Conservation (phyloP, 2,888 invertebrate genomes). For the Atethmia centrago region DNA sequence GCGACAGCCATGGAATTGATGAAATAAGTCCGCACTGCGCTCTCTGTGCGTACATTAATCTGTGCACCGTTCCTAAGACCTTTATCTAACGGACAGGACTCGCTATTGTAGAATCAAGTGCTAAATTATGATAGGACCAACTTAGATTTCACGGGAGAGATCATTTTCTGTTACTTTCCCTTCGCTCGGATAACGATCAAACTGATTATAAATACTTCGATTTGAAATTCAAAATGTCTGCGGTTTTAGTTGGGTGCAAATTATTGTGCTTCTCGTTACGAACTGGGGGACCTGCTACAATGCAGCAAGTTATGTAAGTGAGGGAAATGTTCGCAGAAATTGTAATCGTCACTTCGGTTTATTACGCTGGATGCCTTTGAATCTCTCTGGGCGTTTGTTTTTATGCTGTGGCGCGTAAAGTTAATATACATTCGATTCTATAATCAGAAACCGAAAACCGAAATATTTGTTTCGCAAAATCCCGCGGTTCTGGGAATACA, state of each 20-base stretch:
- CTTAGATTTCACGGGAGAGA: conserved; percentile 79
- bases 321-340: conserved; percentile 51
- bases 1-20: conserved; percentile 74
- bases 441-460: no score
- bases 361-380: conserved; percentile 24
- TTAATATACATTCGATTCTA: no score
- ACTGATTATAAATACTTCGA: conserved; percentile 78
- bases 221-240: conserved; percentile 83
- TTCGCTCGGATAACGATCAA: conserved; percentile 78
- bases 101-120: conserved; percentile 82
- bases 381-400: conserved; percentile 4
- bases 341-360: conserved; percentile 45
- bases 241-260: conserved; percentile 71
- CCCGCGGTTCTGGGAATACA: no score
- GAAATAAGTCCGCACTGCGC: conserved; percentile 69
- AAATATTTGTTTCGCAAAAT: no score
- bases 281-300: conserved; percentile 63
- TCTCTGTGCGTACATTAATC: conserved; percentile 72
- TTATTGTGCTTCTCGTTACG: conserved; percentile 68
- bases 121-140: conserved; percentile 85
- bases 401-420: no score
- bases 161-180: conserved; percentile 75
- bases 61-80: conserved; percentile 71
- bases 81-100: conserved; percentile 81
- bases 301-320: conserved; percentile 52